Conservation (phyloP, 1,140 invertebrate genomes). For the Pantala flavescens region DNA sequence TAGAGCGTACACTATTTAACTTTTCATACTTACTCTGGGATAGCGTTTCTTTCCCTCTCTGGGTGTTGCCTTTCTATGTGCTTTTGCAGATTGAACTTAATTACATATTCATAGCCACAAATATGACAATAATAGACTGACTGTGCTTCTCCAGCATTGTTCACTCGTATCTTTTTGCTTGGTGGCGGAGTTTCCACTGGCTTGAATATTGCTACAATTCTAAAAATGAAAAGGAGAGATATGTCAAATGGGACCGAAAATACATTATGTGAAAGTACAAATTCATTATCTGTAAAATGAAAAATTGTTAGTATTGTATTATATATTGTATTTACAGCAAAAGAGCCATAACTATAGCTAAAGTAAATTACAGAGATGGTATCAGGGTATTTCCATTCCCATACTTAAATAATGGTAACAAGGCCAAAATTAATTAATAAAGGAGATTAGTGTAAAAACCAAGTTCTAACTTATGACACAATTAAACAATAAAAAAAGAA, state of each 20-base stretch:
- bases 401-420: too few species aligned
- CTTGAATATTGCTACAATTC: slow-evolving; percentile 40
- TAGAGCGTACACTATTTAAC: too few species aligned
- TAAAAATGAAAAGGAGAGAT: slow-evolving; percentile 23
- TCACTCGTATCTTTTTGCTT: slow-evolving; percentile 46
- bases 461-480: too few species aligned
- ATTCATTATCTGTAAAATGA: too few species aligned
- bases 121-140: slow-evolving; percentile 55
- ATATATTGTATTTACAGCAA: not conserved
- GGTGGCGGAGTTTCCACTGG: slow-evolving; percentile 43
- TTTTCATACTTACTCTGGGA: slow-evolving; percentile 33
- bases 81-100: slow-evolving; percentile 54
- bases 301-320: too few species aligned
- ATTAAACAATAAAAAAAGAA: too few species aligned
- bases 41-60: slow-evolving; percentile 40
- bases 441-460: too few species aligned
- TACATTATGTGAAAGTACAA: too few species aligned
- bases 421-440: too few species aligned
- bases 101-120: slow-evolving; percentile 54
- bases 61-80: slow-evolving; percentile 48
- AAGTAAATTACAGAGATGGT: too few species aligned
- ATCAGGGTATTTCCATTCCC: too few species aligned
- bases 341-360: too few species aligned
- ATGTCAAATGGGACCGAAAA: not conserved
- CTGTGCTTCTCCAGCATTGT: slow-evolving; percentile 44